phyloP scores from a whole-genome alignment of 2,113 vertebrate species.

The Emydocephalus ijimae region DNA sequence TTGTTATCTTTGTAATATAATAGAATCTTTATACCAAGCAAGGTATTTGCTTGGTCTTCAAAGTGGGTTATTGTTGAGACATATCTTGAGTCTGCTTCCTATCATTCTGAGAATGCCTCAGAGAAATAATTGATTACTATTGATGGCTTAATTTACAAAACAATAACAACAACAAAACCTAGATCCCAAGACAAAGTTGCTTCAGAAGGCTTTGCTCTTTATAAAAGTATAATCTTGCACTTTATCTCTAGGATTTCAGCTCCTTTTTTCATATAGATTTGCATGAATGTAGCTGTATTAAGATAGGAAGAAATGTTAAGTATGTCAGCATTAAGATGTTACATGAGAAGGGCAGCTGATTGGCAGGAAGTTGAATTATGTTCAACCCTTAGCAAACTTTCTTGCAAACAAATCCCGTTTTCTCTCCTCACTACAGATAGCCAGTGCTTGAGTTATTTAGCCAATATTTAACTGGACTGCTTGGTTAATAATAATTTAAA shows the following conservation, averaged over 20 bases:
- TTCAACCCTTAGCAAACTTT: not conserved
- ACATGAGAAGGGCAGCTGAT: constrained; percentile 32
- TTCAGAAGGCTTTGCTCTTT: constrained; percentile 54
- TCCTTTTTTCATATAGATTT: constrained; percentile 46
- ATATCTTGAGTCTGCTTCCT: fast-evolving
- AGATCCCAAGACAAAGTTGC: constrained; percentile 45
- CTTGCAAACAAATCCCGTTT: not conserved
- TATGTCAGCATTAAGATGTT: constrained; percentile 26
- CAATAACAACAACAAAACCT: not conserved
- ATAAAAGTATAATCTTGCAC: constrained; percentile 14
- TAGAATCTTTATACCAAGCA: constrained; percentile 25
- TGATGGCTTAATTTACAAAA: constrained; percentile 53
- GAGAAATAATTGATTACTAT: constrained; percentile 53
- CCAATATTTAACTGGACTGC: not conserved
- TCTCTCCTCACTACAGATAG: not conserved
- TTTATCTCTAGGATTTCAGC: constrained; percentile 52
- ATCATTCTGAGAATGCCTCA: constrained; percentile 27
- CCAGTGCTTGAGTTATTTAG: constrained; percentile 4
- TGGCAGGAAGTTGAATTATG: constrained; percentile 11
- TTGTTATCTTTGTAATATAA: constrained; percentile 40
- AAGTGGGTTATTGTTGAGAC: constrained; percentile 36
- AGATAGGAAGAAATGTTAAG: constrained; percentile 53
- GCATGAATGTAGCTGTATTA: constrained; percentile 57
- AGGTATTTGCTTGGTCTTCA: constrained; percentile 42
- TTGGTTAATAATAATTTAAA: constrained; percentile 16